A percentile compares a stretch with the other conserved stretches of the same genome.
Conservation (phyloP, 2,797 vertebrate species). For the Scolopax bukidnonensis region DNA sequence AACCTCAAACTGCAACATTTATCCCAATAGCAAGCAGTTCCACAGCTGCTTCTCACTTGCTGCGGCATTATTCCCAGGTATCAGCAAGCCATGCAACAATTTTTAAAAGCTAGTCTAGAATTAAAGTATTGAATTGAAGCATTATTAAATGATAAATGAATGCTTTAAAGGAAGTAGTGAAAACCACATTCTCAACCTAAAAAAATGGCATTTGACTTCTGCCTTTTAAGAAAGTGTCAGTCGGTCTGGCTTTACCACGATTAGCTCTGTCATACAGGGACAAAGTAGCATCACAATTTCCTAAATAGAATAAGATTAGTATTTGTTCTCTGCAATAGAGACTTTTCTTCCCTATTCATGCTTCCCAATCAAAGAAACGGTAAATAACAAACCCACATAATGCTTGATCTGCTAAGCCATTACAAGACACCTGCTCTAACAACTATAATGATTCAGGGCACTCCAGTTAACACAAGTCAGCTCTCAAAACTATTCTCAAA, state of each 20-base stretch:
- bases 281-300: neutral
- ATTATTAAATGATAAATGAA: neutral
- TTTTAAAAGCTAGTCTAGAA: neutral
- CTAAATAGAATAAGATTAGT: neutral
- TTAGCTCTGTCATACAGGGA: neutral
- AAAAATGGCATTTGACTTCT: neutral
- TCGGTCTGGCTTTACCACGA: neutral
- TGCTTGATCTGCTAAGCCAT: neutral
- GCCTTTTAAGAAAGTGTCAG: neutral
- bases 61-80: neutral
- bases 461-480: neutral
- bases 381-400: constrained; percentile 19
- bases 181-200: neutral
- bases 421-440: constrained; percentile 1
- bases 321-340: constrained; percentile 6
- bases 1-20: neutral
- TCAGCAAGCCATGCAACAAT: neutral
- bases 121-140: neutral
- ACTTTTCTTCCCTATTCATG: neutral
- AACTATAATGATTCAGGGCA: neutral
- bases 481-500: neutral
- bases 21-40: neutral
- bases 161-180: neutral
- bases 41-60: neutral
- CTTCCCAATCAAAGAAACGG: constrained; percentile 11